phyloP scores from a whole-genome alignment of 2,113 vertebrate species.

The Rhagologus leucostigma region DNA sequence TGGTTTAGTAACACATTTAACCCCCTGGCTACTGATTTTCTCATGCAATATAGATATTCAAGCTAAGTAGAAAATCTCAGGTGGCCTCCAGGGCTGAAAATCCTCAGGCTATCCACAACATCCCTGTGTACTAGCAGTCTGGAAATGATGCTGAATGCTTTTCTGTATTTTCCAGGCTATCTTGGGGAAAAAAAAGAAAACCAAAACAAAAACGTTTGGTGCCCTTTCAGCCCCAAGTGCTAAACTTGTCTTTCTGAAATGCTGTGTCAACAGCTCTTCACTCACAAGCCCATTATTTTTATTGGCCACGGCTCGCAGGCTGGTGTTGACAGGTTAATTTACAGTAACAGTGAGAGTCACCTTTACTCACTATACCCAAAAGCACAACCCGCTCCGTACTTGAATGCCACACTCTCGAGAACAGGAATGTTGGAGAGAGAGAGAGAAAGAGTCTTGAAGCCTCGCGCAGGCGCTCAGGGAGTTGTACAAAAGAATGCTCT shows the following conservation, averaged over 20 bases:
- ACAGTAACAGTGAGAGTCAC: slow-evolving; percentile 47
- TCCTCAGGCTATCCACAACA: neutral
- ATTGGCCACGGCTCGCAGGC: slow-evolving; percentile 15
- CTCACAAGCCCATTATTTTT: slow-evolving; percentile 41
- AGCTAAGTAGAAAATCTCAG: neutral
- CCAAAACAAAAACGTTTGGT: neutral
- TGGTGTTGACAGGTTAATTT: slow-evolving; percentile 61
- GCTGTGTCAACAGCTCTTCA: slow-evolving; percentile 48
- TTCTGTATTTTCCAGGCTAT: neutral
- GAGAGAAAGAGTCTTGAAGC: neutral
- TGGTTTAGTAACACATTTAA: neutral
- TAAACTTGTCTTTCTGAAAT: slow-evolving; percentile 53
- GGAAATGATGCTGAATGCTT: neutral
- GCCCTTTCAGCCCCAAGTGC: slow-evolving; percentile 13
- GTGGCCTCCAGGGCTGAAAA: neutral
- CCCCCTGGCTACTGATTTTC: neutral
- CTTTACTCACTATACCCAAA: slow-evolving; percentile 14
- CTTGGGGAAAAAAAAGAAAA: neutral
- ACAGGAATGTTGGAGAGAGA: neutral
- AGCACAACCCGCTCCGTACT: neutral
- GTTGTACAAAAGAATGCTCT: neutral
- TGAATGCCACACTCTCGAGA: neutral
- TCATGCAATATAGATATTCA: neutral
- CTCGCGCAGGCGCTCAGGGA: neutral
- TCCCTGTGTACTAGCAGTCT: neutral